Evolutionary conservation across 2,113 vertebrate genomes (phyloP).

Genomic region (Hypomesus transpacificus): DNA sequence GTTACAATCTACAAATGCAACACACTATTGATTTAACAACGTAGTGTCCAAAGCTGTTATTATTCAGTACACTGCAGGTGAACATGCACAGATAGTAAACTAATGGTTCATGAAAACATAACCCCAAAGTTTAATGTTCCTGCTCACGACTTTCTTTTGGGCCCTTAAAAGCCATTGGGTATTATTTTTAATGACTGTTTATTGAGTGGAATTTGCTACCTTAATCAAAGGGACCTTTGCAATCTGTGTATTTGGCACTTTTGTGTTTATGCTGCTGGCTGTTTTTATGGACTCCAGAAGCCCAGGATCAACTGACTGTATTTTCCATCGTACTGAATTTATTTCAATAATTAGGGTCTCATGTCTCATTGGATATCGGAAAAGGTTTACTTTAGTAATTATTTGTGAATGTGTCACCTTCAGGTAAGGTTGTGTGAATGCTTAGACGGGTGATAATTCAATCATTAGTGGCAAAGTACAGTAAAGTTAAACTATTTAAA

Average conservation of each 20-base stretch:
- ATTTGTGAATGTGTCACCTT: conserved; percentile 2
- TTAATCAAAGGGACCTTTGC: conserved; percentile 61
- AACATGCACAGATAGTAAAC: no score
- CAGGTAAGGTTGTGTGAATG: conserved; percentile 32
- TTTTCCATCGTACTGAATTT: conserved; percentile 39
- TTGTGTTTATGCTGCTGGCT: conserved; percentile 59
- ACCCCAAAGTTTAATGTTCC: no score
- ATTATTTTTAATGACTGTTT: conserved; percentile 65
- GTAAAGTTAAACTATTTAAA: neutral
- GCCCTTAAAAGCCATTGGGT: conserved; percentile 49
- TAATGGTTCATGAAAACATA: no score
- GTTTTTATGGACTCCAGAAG: conserved; percentile 44
- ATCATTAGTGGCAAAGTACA: no score
- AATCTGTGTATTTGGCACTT: conserved; percentile 51
- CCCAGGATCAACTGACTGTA: conserved; percentile 45
- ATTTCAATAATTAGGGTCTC: conserved; percentile 23
- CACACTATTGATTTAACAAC: no score
- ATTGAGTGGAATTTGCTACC: conserved; percentile 58
- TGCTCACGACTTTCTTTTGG: conserved; percentile 22
- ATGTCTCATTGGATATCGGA: conserved; percentile 22
- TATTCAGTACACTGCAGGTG: no score
- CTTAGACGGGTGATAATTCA: conserved; percentile 14
- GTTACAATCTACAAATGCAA: no score
- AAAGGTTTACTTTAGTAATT: conserved; percentile 9
- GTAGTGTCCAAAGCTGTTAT: no score